Evolutionary conservation across 2,797 vertebrate species (phyloP).

Genomic region (Salmo trutta): DNA sequence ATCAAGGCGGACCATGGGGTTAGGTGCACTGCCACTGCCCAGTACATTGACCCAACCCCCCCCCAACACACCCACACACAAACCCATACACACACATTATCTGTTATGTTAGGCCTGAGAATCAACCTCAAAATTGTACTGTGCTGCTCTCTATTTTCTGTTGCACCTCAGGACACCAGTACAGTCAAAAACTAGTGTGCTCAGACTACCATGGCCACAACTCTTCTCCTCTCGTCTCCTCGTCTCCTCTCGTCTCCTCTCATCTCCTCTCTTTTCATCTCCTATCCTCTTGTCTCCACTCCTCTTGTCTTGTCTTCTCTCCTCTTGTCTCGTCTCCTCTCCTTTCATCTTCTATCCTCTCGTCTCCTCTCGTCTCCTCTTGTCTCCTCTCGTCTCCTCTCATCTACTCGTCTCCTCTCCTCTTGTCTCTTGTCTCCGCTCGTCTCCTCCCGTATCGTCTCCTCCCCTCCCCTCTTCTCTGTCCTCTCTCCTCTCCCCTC

Average conservation of each 20-base stretch:
- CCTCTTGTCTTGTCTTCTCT: too few relatives aligned
- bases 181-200: not conserved
- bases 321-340: too few relatives aligned
- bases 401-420: too few relatives aligned
- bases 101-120: constrained; percentile 16
- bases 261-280: too few relatives aligned
- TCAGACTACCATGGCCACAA: not conserved
- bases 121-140: constrained; percentile 4
- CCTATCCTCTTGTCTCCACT: too few relatives aligned
- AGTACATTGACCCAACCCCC: not conserved
- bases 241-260: not conserved
- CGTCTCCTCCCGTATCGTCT: too few relatives aligned
- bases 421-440: too few relatives aligned
- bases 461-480: too few relatives aligned
- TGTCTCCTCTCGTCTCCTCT: too few relatives aligned
- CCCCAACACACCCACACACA: not conserved
- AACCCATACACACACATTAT: not conserved
- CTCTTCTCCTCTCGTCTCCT: not conserved
- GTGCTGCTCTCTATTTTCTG: not conserved
- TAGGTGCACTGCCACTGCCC: constrained; percentile 8
- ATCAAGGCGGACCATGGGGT: constrained; percentile 22
- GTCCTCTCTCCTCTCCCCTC: too few relatives aligned
- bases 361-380: too few relatives aligned
- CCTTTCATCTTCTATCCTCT: too few relatives aligned
- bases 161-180: not conserved